Percentiles rank a stretch among this genome's conserved stretches.
phyloP scores from a whole-genome alignment of 2,113 vertebrate species.

The Prunella fulvescens region DNA sequence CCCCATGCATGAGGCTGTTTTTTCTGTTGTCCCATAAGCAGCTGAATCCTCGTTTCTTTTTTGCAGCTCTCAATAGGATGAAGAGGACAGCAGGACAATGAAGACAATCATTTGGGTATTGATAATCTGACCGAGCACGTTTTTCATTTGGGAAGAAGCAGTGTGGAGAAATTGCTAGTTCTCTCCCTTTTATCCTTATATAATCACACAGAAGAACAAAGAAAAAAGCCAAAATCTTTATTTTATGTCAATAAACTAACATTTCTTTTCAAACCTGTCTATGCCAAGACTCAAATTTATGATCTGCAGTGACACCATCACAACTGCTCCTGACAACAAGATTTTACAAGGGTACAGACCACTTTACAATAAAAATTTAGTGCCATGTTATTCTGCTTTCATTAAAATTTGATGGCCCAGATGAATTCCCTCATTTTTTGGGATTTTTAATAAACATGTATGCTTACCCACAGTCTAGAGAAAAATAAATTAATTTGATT shows the following conservation, averaged over 20 bases:
- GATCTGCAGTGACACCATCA: not conserved
- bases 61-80: slow-evolving; percentile 68
- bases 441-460: not conserved
- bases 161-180: not conserved
- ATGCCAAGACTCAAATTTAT: not conserved
- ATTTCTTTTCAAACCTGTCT: not conserved
- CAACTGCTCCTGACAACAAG: not conserved
- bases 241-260: not conserved
- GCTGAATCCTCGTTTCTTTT: slow-evolving; percentile 15
- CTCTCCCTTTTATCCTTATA: not conserved
- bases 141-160: not conserved
- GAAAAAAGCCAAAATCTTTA: not conserved
- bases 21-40: not conserved
- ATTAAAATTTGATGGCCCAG: not conserved
- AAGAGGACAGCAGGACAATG: slow-evolving; percentile 48
- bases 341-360: not conserved
- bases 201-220: not conserved
- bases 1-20: not conserved
- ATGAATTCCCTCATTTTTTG: not conserved
- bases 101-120: slow-evolving; percentile 38
- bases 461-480: not conserved
- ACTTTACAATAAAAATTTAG: not conserved
- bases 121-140: not conserved
- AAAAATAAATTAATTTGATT: not conserved
- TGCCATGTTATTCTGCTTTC: not conserved